Conservation (phyloP, 30 jellyfish, hydroid and myxozoan species). For the Phacellophora camtschatica region DNA sequence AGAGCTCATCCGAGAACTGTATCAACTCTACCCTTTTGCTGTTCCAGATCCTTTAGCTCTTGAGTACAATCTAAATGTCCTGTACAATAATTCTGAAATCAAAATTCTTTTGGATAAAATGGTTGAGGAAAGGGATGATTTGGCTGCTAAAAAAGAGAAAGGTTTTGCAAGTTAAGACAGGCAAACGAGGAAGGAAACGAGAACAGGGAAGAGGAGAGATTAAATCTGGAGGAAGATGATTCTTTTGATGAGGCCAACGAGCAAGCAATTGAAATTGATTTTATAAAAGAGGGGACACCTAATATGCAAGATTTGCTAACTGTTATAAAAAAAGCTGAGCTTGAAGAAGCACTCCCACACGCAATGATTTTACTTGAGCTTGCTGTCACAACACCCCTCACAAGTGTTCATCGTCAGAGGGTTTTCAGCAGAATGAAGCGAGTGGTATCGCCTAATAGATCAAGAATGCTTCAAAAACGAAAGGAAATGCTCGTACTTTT, state of each 20-base stretch:
- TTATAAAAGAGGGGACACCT: slow-evolving; percentile 7
- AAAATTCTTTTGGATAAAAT: too few species aligned
- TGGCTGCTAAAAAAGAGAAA: background rate
- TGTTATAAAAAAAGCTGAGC: background rate
- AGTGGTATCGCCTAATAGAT: background rate
- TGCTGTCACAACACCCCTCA: background rate
- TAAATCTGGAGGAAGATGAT: background rate
- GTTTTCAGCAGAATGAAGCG: slow-evolving; percentile 19
- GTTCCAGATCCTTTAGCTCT: background rate
- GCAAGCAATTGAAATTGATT: background rate
- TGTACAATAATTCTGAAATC: background rate
- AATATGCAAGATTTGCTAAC: slow-evolving; percentile 1
- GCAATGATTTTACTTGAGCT: background rate
- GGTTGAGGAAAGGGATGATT: background rate
- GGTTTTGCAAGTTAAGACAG: background rate
- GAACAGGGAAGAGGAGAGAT: background rate
- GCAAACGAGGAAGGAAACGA: background rate
- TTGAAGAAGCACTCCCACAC: slow-evolving; percentile 4
- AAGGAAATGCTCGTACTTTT: too few species aligned
- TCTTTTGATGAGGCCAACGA: background rate
- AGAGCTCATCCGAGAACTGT: too few species aligned
- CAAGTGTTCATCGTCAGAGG: background rate
- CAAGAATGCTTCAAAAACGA: too few species aligned
- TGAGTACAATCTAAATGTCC: too few species aligned
- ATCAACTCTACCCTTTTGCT: background rate